These are phyloP conservation scores for Odontamblyopus lacepedii DNA, from an alignment of 2,797 vertebrate species.

Conservation along the genomic window DNA sequence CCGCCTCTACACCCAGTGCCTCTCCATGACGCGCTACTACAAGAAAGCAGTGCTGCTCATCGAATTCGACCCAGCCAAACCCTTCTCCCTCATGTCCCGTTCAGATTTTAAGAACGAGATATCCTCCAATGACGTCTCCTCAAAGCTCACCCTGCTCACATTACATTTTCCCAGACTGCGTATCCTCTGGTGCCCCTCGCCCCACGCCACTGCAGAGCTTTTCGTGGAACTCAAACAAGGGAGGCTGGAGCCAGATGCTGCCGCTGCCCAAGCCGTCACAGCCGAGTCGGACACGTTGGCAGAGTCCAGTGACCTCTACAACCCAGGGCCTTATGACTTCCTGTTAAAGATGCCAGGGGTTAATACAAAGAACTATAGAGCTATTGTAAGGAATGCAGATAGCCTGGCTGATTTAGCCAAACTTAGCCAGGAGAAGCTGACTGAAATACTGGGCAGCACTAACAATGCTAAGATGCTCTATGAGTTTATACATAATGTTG, in stretches of 20 bases:
- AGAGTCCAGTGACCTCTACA: constrained; percentile 86
- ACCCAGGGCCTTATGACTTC: constrained; percentile 93
- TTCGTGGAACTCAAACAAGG: constrained; percentile 91
- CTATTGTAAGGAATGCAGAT: constrained; percentile 80
- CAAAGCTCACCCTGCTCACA: constrained; percentile 90
- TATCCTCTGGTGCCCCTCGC: constrained; percentile 95
- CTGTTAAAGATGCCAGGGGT: constrained; percentile 93
- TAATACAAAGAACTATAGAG: constrained; percentile 85
- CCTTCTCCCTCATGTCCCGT: constrained; percentile 87
- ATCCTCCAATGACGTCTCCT: constrained; percentile 87
- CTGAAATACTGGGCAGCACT: constrained; percentile 79
- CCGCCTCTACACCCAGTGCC: constrained; percentile 89
- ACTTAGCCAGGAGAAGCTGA: constrained; percentile 81
- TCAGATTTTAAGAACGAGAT: constrained; percentile 88
- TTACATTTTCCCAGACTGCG: constrained; percentile 94
- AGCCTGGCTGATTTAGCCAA: constrained; percentile 85
- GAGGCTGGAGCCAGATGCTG: constrained; percentile 80
- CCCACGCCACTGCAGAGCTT: constrained; percentile 88
- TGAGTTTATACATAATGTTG: constrained; percentile 87
- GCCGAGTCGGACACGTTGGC: constrained; percentile 86
- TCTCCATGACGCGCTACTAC: constrained; percentile 94
- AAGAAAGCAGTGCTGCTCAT: constrained; percentile 89
- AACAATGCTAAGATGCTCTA: constrained; percentile 83
- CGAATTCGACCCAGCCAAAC: constrained; percentile 90
- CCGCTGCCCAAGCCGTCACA: constrained; percentile 84